Percentiles rank a stretch among this genome's conserved stretches.
Evolutionary conservation across 2,888 invertebrate species (phyloP).

Genomic region (Mimumesa dahlbomi): DNA sequence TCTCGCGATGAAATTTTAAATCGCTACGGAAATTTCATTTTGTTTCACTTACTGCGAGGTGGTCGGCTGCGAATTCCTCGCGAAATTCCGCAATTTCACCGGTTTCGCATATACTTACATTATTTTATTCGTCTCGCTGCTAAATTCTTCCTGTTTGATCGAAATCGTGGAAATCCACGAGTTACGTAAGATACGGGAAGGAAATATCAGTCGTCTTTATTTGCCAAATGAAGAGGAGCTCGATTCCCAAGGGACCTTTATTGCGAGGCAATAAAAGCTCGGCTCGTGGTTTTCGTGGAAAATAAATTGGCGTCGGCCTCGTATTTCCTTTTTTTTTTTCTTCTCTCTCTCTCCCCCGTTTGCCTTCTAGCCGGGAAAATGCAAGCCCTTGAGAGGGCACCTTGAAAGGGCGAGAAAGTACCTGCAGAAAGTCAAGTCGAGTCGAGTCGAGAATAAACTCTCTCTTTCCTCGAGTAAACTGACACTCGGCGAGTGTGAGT

Average conservation of each 20-base stretch:
- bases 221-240: slow-evolving; percentile 15
- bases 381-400: slow-evolving; percentile 38
- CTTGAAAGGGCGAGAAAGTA: slow-evolving; percentile 40
- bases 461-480: slow-evolving; percentile 41
- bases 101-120: no score
- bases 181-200: neutral
- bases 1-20: neutral
- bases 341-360: neutral
- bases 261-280: slow-evolving; percentile 38
- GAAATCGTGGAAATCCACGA: no score
- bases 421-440: slow-evolving; percentile 18
- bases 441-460: slow-evolving; percentile 47
- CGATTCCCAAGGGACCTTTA: slow-evolving; percentile 23
- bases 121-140: no score
- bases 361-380: slow-evolving; percentile 24
- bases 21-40: no score
- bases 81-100: no score
- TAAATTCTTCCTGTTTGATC: neutral
- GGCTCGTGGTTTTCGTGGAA: slow-evolving; percentile 20
- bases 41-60: no score
- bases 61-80: no score
- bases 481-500: slow-evolving; percentile 45
- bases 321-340: slow-evolving; percentile 6
- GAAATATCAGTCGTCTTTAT: slow-evolving; percentile 11
- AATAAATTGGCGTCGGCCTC: slow-evolving; percentile 49